phyloP scores from a whole-genome alignment of 2,797 vertebrate species.

The Yasuhikotakia modesta region DNA sequence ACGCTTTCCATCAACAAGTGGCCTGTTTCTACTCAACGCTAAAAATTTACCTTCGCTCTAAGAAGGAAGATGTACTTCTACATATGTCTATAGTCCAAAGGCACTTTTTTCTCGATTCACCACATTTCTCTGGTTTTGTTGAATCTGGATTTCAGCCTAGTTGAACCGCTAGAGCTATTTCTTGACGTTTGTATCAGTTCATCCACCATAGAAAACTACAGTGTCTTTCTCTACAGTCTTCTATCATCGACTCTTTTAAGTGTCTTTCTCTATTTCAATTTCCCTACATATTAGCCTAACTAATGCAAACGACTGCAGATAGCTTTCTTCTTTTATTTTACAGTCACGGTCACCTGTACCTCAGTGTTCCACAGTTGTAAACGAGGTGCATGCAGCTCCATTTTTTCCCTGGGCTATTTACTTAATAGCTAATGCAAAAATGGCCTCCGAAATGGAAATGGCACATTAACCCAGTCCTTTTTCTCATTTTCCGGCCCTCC shows the following conservation, averaged over 20 bases:
- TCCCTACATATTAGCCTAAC: constrained; percentile 32
- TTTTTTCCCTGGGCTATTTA: constrained; percentile 71
- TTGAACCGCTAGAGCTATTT: background rate
- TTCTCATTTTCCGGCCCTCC: constrained; percentile 31
- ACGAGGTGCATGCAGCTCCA: constrained; percentile 56
- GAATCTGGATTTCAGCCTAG: constrained; percentile 48
- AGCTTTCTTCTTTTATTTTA: constrained; percentile 51
- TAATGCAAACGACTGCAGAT: background rate
- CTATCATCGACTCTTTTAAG: constrained; percentile 31
- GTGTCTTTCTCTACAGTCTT: constrained; percentile 40
- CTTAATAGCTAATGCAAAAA: constrained; percentile 75
- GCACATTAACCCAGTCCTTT: constrained; percentile 64
- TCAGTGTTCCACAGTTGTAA: constrained; percentile 57
- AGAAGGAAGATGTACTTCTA: constrained; percentile 12
- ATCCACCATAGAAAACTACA: constrained; percentile 47
- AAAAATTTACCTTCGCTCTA: constrained; percentile 40
- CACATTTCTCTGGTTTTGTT: constrained; percentile 39
- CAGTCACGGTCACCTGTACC: constrained; percentile 63
- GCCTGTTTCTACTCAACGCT: background rate
- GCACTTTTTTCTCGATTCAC: constrained; percentile 34
- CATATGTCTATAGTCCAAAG: constrained; percentile 30
- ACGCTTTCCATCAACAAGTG: constrained; percentile 8
- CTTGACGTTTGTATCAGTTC: constrained; percentile 33
- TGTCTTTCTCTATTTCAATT: constrained; percentile 37
- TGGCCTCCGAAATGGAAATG: constrained; percentile 69